These are phyloP conservation scores for Dendrophyllia cribrosa DNA, from an alignment of 64 coral and sea anemone species.

Conservation along the genomic window DNA sequence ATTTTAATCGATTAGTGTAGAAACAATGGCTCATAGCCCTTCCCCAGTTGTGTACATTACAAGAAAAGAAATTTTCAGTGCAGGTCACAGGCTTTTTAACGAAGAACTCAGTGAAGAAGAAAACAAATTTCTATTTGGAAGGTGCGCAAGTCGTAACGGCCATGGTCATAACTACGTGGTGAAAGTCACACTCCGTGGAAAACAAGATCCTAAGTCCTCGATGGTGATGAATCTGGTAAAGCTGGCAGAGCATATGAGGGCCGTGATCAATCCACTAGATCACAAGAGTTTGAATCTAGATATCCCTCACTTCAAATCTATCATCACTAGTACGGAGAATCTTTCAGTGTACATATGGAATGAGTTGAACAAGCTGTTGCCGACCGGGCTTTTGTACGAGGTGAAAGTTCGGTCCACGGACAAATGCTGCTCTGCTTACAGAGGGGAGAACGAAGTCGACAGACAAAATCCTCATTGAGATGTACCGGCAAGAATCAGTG, in stretches of 20 bases:
- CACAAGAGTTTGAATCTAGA: slow-evolving; percentile 29
- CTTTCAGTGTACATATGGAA: slow-evolving; percentile 22
- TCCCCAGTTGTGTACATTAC: background rate
- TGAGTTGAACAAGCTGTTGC: slow-evolving; percentile 19
- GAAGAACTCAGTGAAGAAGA: slow-evolving; percentile 26
- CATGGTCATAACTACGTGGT: slow-evolving; percentile 59
- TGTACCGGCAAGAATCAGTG: too few relatives aligned
- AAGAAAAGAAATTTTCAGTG: slow-evolving; percentile 32
- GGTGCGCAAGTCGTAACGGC: slow-evolving; percentile 31
- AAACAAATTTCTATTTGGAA: slow-evolving; percentile 31
- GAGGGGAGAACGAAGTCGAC: slow-evolving; percentile 1
- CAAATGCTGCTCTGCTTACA: background rate
- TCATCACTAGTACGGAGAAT: slow-evolving; percentile 24
- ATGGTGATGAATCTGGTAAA: slow-evolving; percentile 41
- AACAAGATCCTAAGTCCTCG: slow-evolving; percentile 8
- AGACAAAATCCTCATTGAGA: too few relatives aligned
- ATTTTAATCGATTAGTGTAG: too few relatives aligned
- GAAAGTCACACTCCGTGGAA: slow-evolving; percentile 28
- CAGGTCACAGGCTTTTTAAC: slow-evolving; percentile 21
- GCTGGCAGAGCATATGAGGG: slow-evolving; percentile 13
- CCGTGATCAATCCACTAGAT: slow-evolving; percentile 4
- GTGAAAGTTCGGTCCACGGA: slow-evolving; percentile 27
- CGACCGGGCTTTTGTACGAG: slow-evolving; percentile 12
- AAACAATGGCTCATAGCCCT: background rate
- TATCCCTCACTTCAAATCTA: slow-evolving; percentile 12